Evolutionary conservation across 2,113 vertebrate species (phyloP).

Genomic region (Columba livia): DNA sequence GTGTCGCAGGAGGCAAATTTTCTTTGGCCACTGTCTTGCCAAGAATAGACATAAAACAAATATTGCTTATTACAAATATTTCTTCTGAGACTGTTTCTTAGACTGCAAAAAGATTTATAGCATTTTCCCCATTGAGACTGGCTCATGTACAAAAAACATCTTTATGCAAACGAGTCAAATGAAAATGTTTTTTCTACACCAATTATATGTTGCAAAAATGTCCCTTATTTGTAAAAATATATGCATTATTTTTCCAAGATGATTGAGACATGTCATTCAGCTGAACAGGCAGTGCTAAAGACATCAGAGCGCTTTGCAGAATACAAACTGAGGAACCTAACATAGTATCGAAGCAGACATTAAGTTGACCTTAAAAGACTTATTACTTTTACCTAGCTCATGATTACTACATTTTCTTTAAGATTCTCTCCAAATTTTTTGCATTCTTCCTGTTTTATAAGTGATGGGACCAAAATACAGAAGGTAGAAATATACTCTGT

Average conservation of each 20-base stretch:
- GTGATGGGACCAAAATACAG: background rate
- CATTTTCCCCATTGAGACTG: background rate
- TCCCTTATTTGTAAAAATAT: background rate
- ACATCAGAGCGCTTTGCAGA: background rate
- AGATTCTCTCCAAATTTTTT: background rate
- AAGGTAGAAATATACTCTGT: background rate
- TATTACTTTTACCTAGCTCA: background rate
- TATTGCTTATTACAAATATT: constrained; percentile 30
- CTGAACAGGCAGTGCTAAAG: background rate
- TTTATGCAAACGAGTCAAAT: background rate
- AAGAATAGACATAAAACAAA: constrained; percentile 41
- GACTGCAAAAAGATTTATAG: constrained; percentile 4
- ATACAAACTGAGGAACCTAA: background rate
- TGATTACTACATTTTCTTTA: background rate
- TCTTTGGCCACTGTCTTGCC: background rate
- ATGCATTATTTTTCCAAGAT: background rate
- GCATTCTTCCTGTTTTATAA: background rate
- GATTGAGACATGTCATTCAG: background rate
- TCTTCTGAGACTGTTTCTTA: constrained; percentile 28
- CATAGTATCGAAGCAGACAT: background rate
- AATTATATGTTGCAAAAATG: background rate
- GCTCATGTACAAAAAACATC: background rate
- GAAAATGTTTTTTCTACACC: background rate
- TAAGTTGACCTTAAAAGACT: background rate
- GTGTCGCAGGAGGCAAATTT: background rate